phyloP scores from a whole-genome alignment of 1,140 invertebrate genomes.

The Cyclina sinensis region DNA sequence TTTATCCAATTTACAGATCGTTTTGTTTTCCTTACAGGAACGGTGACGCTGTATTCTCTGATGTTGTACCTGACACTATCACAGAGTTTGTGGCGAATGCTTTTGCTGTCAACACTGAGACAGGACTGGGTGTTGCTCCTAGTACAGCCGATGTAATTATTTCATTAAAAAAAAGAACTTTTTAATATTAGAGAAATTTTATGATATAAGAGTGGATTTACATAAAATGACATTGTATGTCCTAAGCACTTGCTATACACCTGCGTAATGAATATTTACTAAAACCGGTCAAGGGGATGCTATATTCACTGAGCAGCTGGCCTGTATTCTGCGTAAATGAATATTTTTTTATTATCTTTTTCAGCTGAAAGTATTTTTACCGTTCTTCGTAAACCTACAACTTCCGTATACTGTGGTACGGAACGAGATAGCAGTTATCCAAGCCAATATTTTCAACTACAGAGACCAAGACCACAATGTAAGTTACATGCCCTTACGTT shows the following conservation, averaged over 20 bases:
- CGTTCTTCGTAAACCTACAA: conserved; percentile 94
- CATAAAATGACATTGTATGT: neutral
- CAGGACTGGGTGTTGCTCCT: conserved; percentile 92
- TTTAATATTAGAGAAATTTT: too few relatives aligned
- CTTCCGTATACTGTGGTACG: conserved; percentile 95
- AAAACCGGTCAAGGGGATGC: too few relatives aligned
- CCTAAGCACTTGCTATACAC: neutral
- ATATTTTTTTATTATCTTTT: conserved; percentile 54
- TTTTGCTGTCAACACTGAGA: conserved; percentile 94
- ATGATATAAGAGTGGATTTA: neutral
- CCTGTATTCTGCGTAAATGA: too few relatives aligned
- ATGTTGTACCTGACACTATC: conserved; percentile 93
- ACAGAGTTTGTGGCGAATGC: conserved; percentile 97
- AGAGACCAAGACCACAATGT: conserved; percentile 91
- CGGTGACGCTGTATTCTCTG: conserved; percentile 87
- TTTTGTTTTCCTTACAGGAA: conserved; percentile 19
- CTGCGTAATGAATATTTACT: too few relatives aligned
- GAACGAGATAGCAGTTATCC: conserved; percentile 96
- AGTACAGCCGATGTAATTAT: conserved; percentile 52
- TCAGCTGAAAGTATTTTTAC: conserved; percentile 93
- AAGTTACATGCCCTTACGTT: too few relatives aligned
- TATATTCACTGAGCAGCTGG: too few relatives aligned
- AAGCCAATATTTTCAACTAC: conserved; percentile 98
- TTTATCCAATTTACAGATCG: too few relatives aligned
- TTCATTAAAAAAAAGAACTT: neutral